Base-by-base conservation (phyloP, 2,888 invertebrate genomes). In the Trimorus sp. region DNA sequence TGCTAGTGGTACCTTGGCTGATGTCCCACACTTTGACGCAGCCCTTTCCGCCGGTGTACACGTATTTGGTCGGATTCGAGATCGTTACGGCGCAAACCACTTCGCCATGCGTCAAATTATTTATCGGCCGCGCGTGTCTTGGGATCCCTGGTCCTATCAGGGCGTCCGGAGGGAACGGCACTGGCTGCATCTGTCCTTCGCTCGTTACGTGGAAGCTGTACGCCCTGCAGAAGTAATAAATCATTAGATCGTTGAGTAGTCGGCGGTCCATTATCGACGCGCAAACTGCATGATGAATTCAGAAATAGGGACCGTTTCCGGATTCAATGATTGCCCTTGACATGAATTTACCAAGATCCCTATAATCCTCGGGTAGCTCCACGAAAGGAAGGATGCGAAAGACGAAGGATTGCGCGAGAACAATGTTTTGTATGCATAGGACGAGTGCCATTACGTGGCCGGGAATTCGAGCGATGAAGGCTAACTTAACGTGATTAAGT, bases 31-130 rank as follows among this genome's bases (percentile, higher is more conserved):
- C 96, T 92, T 98, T 98, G 54, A 98, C 97, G 92, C 97, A 97
- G 76, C 98, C 98, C 92, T 98, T 99, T 83, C 98, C 98, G 40
- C 98, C 99, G 0, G 99, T 99, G 92, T 98, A 99, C n/a, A 98
- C 98, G 92, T 97, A 97, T 87, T 97, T 94, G 83, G 96, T 96
- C 79, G 96, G 95, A 97, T 97, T 97, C 83, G 97, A 97, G 88
- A 99, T 98, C 79, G 98, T 98, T 65, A 99, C 99, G 49, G 98
- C 98, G 92, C 98, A 98, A 38, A 98, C 98, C 74, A 98, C 98
- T 92, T 99, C 98, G 42, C 98, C 98, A 92, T 99, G 98, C 84
- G 96, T 96, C 83, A 99, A 93, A n/a, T 98, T 98, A 92, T 97
- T 97, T 88, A 98, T 96, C 92, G 98, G 97, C 54, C 97, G 94